Base-by-base conservation (phyloP, 2,797 vertebrate genomes). In the Hoplostethus atlanticus region DNA sequence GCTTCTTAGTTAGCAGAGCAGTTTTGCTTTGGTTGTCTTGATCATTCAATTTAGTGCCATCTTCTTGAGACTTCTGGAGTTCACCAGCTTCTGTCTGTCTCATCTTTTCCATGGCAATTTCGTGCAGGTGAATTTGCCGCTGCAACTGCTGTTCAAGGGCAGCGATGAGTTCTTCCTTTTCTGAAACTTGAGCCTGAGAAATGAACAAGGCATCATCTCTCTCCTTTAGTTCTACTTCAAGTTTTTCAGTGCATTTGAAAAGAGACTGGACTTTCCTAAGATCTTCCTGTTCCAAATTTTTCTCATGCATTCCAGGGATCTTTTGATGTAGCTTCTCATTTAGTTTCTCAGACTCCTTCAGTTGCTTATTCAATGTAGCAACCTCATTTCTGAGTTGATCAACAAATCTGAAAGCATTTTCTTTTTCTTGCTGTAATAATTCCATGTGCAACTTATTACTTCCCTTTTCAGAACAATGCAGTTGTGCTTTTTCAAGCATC, bases 1-100 rank as follows among this genome's bases (percentile, higher is more conserved):
- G 86, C 56, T 96, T 98, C 82, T 93, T 95, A 3, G 95, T 95
- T 0, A 96, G 82, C 28, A 84, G 93, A 25, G 92, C 87, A 15
- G 76, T 67, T 84, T 91, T 93, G 69, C 30, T 79, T 54, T 84
- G 84, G 53, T 53, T 81, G 25, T 89, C 73, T 67, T 62, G 91
- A 31, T 93, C 89, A 25, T 74, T 92, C 3, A 38, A 64, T 73
- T 79, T 89, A 46, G 56, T 70, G 40, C 84, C 68, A 3, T 93
- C 90, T 46, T 87, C 87, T 65, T 54, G 85, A 47, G 94, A 88
- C 71, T 67, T 93, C 53, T 93, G 94, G 44, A 87, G 73, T 71
- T 89, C 82, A 47, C 51, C 55, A 0, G 69, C 64, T 17, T 91
- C 84, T 1, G 52, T 71, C 58, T 28, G 28, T 28, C 70, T 73